Evolutionary conservation across 2,888 invertebrate genomes (phyloP).

Genomic region (Spisula solida): DNA sequence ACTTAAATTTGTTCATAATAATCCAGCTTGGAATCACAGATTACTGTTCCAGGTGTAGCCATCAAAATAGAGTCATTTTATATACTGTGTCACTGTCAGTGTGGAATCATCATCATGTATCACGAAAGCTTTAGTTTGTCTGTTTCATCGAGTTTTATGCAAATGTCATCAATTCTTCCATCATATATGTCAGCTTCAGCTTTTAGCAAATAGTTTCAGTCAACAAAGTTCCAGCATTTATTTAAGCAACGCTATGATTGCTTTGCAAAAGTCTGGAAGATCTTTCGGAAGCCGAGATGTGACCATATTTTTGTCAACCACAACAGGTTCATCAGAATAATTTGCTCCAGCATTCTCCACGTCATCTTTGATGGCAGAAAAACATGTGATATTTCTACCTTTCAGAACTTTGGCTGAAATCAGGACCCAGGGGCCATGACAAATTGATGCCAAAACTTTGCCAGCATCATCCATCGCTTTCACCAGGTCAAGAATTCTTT

Average conservation of each 20-base stretch:
- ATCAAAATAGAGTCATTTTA: too few species aligned
- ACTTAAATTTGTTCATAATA: too few species aligned
- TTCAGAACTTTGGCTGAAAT: conserved; percentile 82
- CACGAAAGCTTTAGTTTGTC: too few species aligned
- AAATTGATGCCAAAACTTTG: conserved; percentile 81
- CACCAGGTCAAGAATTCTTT: conserved; percentile 80
- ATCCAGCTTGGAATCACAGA: too few species aligned
- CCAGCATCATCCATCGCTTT: conserved; percentile 75
- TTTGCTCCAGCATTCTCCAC: conserved; percentile 83
- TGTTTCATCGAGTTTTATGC: too few species aligned
- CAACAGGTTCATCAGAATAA: conserved; percentile 81
- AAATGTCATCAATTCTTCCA: too few species aligned
- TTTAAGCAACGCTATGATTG: conserved; percentile 68
- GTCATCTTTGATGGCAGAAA: conserved; percentile 83
- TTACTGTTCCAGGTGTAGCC: too few species aligned
- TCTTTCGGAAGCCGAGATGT: conserved; percentile 82
- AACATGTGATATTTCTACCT: conserved; percentile 80
- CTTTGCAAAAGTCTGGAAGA: conserved; percentile 83
- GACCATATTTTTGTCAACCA: conserved; percentile 83
- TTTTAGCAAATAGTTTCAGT: too few species aligned
- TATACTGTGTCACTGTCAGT: too few species aligned
- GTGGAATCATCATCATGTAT: too few species aligned
- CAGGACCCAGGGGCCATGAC: conserved; percentile 84
- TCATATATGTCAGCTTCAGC: too few species aligned
- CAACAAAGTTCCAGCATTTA: background rate